These are phyloP conservation scores for Todiramphus chloris DNA, from an alignment of 2,113 vertebrate genomes.

Conservation along the genomic window DNA sequence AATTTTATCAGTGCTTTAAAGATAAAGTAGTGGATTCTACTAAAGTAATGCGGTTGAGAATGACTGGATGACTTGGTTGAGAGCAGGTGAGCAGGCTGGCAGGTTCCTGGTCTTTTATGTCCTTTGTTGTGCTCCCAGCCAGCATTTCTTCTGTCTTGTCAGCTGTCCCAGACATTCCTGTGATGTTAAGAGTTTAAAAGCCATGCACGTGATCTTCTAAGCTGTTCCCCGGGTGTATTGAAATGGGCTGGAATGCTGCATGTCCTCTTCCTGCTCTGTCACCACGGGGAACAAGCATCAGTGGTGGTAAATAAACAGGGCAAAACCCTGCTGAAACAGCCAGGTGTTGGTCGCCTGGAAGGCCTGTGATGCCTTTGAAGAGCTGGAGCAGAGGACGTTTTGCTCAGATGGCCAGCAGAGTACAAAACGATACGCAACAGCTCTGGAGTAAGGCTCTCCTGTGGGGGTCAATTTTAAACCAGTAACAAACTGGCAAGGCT, in stretches of 20 bases:
- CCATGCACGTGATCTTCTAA: background rate
- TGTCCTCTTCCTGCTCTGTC: background rate
- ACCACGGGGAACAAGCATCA: background rate
- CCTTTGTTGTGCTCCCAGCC: background rate
- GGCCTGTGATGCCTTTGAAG: background rate
- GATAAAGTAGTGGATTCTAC: background rate
- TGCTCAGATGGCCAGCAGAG: background rate
- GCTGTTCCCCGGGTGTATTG: background rate
- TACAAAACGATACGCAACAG: background rate
- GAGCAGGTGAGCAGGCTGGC: background rate
- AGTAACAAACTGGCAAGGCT: background rate
- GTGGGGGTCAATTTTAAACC: background rate
- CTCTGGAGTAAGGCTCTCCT: too few relatives aligned
- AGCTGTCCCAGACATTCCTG: background rate
- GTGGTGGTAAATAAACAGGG: background rate
- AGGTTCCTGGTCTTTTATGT: background rate
- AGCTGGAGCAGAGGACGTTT: background rate
- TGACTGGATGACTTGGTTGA: background rate
- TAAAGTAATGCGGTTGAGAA: background rate
- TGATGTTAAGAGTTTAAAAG: conserved; percentile 13
- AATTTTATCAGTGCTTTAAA: background rate
- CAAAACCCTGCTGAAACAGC: background rate
- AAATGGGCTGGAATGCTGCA: background rate
- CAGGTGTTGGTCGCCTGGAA: background rate
- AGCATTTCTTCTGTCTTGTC: background rate